Conservation (phyloP, 2,888 invertebrate genomes). For the Sphecodes monilicornis region DNA sequence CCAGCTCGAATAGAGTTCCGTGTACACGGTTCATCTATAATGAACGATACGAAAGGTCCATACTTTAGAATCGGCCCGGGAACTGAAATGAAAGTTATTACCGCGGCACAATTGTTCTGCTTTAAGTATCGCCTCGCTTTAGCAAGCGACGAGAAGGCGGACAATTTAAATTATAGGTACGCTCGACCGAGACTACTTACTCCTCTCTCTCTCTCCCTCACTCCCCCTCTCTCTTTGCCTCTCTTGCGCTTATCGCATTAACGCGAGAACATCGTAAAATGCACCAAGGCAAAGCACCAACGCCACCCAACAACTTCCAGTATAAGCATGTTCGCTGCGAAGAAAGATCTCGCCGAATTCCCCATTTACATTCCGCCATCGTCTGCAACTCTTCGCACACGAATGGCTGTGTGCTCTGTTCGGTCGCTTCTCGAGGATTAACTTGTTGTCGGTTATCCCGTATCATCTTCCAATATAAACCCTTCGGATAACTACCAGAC, state of each 20-base stretch:
- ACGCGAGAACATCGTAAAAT: conserved; percentile 69
- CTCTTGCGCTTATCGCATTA: conserved; percentile 70
- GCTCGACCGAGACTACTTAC: conserved; percentile 60
- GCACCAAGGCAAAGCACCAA: conserved; percentile 51
- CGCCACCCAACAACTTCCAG: conserved; percentile 56
- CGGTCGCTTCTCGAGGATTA: conserved; percentile 32
- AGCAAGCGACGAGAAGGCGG: conserved; percentile 60
- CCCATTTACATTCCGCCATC: conserved; percentile 67
- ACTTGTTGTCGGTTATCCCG: conserved; percentile 41
- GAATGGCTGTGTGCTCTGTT: conserved; percentile 40
- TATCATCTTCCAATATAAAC: conserved; percentile 41
- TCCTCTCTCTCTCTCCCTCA: neutral
- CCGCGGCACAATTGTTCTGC: conserved; percentile 62
- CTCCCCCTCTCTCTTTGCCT: neutral
- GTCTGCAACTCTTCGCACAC: conserved; percentile 61
- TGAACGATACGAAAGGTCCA: conserved; percentile 20
- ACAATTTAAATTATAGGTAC: conserved; percentile 69
- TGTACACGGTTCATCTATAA: neutral
- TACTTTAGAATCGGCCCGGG: neutral
- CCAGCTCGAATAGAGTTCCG: neutral
- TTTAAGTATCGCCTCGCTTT: conserved; percentile 68
- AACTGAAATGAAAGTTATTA: conserved; percentile 50
- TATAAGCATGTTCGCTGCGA: conserved; percentile 65
- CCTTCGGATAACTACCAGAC: neutral
- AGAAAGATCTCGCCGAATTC: conserved; percentile 69